phyloP scores from a whole-genome alignment of 2,888 invertebrate species.

The Thera britannica region DNA sequence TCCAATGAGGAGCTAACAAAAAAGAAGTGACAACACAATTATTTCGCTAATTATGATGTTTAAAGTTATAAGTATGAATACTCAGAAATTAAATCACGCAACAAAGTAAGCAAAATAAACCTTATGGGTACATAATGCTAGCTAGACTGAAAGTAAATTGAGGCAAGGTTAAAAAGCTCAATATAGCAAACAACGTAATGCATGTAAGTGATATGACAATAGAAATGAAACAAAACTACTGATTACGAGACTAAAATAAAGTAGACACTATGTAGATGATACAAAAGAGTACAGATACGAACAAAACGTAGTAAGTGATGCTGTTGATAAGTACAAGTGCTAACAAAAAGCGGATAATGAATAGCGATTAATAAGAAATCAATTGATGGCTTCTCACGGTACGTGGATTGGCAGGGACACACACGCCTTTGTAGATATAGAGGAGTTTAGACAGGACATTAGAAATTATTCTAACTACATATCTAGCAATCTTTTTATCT shows the following conservation, averaged over 20 bases:
- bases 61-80: no score
- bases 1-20: neutral
- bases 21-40: neutral
- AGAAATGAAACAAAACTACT: no score
- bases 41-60: no score
- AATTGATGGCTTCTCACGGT: conserved; percentile 39
- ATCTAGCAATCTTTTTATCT: no score
- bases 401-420: conserved; percentile 42
- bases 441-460: conserved; percentile 14
- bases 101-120: no score
- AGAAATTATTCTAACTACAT: no score
- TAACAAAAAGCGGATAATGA: conserved; percentile 40
- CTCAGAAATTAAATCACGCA: no score
- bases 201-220: no score
- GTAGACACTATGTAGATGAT: conserved; percentile 32
- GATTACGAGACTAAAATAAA: neutral
- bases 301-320: conserved; percentile 34
- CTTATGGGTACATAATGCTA: no score
- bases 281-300: conserved; percentile 12
- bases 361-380: conserved; percentile 42
- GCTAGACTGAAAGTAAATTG: no score
- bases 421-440: conserved; percentile 34
- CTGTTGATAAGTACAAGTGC: conserved; percentile 29
- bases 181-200: no score
- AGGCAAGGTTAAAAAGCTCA: no score